Evolutionary conservation across 2,888 invertebrate species (phyloP).

Genomic region (Polietes domitor): DNA sequence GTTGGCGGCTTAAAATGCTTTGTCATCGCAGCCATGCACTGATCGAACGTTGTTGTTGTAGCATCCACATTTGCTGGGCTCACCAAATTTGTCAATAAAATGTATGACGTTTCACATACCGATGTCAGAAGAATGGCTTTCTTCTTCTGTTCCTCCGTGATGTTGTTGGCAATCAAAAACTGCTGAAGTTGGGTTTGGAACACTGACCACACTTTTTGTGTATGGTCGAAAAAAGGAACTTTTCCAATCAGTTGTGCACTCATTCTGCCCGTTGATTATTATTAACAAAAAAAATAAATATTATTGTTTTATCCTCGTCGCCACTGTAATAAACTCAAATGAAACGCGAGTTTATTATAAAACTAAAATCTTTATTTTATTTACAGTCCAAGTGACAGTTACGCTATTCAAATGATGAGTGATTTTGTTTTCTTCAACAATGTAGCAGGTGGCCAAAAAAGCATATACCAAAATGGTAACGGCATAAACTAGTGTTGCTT

Average conservation of each 20-base stretch:
- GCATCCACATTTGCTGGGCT: constrained; percentile 51
- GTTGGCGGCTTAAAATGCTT: constrained; percentile 64
- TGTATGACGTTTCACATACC: constrained; percentile 50
- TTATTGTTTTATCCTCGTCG: constrained; percentile 49
- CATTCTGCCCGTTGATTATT: constrained; percentile 2
- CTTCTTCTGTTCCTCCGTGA: constrained; percentile 44
- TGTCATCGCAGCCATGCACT: constrained; percentile 45
- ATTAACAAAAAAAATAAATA: neutral
- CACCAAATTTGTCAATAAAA: constrained; percentile 55
- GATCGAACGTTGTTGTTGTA: constrained; percentile 34
- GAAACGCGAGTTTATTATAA: constrained; percentile 1
- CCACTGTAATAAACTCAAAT: constrained; percentile 53
- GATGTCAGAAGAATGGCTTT: constrained; percentile 61
- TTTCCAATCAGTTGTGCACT: constrained; percentile 45
- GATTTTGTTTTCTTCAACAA: constrained; percentile 1
- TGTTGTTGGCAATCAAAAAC: constrained; percentile 55
- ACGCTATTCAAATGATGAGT: neutral
- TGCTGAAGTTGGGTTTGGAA: constrained; percentile 51
- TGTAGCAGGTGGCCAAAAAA: constrained; percentile 6
- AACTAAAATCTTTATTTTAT: neutral
- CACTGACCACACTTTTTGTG: constrained; percentile 52
- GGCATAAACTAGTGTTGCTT: neutral
- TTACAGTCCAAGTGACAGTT: neutral
- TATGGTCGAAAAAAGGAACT: constrained; percentile 56
- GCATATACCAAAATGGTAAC: neutral